Evolutionary conservation across 1,140 invertebrate species (phyloP), one percentile per base, ranked within the genome.

Genomic region (Rhyacophila brunnea): DNA sequence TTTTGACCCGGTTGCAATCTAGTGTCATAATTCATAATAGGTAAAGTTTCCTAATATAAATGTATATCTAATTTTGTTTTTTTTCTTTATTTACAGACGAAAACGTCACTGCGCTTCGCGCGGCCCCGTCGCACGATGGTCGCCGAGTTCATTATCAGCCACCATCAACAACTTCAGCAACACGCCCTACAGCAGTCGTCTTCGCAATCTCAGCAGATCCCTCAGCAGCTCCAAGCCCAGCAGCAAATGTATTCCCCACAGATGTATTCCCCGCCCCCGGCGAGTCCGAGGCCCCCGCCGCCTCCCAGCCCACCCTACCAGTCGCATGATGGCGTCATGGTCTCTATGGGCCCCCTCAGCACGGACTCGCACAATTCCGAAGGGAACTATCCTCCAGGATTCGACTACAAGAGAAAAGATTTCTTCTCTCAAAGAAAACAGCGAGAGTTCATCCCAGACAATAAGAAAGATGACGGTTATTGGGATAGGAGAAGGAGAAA

Each of bases 381-480:
- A 61, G 54, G 70, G 66, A 69, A 75, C 68, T 72, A 75, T 59
- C 64, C 73, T 1, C 62, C 67, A 43, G 71, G 69, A 28, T 85
- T 81, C 53, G 78, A 87, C 52, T 79, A 85, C 65, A 83, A 86
- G 65, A 77, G 87, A 58, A 91, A 91, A 69, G 89, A 91, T 44
- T 80, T 91, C 56, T 90, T 91, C 70, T 85, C 89, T 11, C 92
- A 94, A 67, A 83, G 95, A 51, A 97, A 97, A 69, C 93, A 96
- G 70, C 82, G 95, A 1, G 95, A 97, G 70, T 98, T 98, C 74
- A 97, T 96, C 48, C 95, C 95, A 0, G 95, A 98, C 68, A 94
- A 88, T 72, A 96, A 95, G 69, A 99, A 98, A 73, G 95, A 99
- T 68, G 92, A 96, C 66, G 92, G 90, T 66, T 98, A 99, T 75